These are phyloP conservation scores for Holotrichia oblita DNA, from an alignment of 1,140 invertebrate species.

Conservation along the genomic window DNA sequence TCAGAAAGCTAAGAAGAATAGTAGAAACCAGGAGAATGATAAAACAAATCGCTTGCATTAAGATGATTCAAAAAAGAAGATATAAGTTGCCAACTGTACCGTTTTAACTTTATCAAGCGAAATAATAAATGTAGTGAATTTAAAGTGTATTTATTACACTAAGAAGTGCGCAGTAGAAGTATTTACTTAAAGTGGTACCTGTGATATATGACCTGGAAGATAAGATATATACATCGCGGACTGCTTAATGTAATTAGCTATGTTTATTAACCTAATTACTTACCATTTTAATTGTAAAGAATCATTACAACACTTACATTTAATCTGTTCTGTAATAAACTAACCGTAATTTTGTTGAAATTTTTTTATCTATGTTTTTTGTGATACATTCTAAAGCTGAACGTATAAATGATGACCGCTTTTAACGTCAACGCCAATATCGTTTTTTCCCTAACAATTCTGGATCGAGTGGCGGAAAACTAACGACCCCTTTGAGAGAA, in stretches of 20 bases:
- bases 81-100: background rate
- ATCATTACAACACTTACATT: no score
- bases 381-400: background rate
- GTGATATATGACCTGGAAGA: background rate
- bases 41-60: constrained; percentile 24
- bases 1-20: background rate
- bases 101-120: constrained; percentile 3
- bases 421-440: background rate
- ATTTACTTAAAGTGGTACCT: constrained; percentile 12
- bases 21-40: background rate
- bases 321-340: no score
- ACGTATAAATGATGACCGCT: background rate
- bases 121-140: constrained; percentile 25
- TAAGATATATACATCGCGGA: background rate
- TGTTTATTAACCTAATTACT: background rate
- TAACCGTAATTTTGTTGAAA: background rate
- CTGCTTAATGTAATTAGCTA: background rate
- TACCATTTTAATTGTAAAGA: background rate
- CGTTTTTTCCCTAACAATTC: background rate
- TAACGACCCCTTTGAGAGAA: constrained; percentile 14
- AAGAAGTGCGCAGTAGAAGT: background rate
- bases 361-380: background rate
- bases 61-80: background rate
- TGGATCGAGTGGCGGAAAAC: background rate
- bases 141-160: background rate